phyloP scores from a whole-genome alignment of 2,888 invertebrate genomes.

The Torymus aiolomorphi region DNA sequence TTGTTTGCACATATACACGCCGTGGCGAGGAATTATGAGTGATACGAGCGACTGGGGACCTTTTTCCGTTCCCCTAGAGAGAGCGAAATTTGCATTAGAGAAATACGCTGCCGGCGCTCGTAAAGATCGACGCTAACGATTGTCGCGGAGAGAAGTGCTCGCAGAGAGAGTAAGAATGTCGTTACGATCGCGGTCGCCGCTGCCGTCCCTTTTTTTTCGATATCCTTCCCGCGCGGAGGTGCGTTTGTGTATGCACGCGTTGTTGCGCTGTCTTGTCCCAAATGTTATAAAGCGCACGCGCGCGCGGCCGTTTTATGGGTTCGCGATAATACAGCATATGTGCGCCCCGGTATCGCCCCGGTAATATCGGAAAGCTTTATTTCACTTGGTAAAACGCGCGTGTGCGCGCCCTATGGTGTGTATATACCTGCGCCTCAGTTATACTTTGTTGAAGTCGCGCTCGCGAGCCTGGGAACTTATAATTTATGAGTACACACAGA shows the following conservation, averaged over 20 bases:
- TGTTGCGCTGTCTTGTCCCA: no score
- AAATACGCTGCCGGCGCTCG: constrained; percentile 16
- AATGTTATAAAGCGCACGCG: no score
- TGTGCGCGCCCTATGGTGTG: neutral
- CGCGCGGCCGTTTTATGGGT: no score
- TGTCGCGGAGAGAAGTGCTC: neutral
- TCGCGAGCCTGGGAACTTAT: neutral
- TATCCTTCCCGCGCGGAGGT: no score
- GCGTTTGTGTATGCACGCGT: no score
- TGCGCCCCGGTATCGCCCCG: neutral
- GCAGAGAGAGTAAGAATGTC: no score
- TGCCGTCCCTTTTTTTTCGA: no score
- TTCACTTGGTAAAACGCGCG: constrained; percentile 1
- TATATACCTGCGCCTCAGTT: neutral
- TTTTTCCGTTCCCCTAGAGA: neutral
- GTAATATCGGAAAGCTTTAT: neutral
- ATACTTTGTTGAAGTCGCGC: neutral
- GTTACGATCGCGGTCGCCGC: no score
- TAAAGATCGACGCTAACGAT: constrained; percentile 41
- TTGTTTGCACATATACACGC: neutral
- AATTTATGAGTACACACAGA: neutral
- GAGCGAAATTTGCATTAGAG: constrained; percentile 27
- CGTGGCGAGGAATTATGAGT: constrained; percentile 7
- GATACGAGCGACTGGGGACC: neutral
- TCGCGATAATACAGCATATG: no score